Base-by-base conservation (phyloP, 2,888 invertebrate genomes). In the Orthosia incerta region DNA sequence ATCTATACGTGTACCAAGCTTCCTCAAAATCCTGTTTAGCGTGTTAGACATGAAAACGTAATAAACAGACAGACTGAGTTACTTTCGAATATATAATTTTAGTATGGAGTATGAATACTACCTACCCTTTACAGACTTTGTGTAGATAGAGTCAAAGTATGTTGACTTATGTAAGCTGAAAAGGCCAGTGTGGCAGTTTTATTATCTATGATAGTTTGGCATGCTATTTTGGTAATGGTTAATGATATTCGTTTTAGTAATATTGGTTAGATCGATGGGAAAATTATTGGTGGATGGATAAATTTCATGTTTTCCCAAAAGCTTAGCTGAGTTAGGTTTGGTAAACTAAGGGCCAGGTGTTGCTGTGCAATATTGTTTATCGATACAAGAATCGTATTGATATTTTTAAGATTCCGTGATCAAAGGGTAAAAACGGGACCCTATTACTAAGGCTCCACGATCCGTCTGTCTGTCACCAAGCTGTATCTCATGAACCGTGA, bases 111-210 rank as follows among this genome's bases (percentile, higher is more conserved):
- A 65, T 55, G 67, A 65, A 63, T n/a, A n/a, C n/a, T 79, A 77
- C 66, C 50, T n/a, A 61, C 60, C 72, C 71, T 82, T 71, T 50
- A 62, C 51, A 75, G 60, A 76, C 74, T 75, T 69, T 65, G 18
- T 20, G 39, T 66, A 23, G 55, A 71, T 71, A 59, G 48, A 59
- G 48, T 16, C 55, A 62, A 51, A 61, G 46, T 51, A 74, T 18
- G 26, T n/a, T 57, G 15, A 56, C 23, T 64, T 72, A 39, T n/a
- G 53, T 75, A 59, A 57, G 16, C 20, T 16, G 11, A 61, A 79
- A 53, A 60, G 20, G 66, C 31, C 60, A 31, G 48, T 61, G 50
- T 26, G 59, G 23, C 4, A 23, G 53, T 59, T 70, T 61, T 59
- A 55, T 63, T 63, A 56, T 67, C 16, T 57, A 79, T 71, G 46